These are phyloP conservation scores for Margaritifera margaritifera DNA, from an alignment of 2,888 invertebrate genomes.

Conservation along the genomic window DNA sequence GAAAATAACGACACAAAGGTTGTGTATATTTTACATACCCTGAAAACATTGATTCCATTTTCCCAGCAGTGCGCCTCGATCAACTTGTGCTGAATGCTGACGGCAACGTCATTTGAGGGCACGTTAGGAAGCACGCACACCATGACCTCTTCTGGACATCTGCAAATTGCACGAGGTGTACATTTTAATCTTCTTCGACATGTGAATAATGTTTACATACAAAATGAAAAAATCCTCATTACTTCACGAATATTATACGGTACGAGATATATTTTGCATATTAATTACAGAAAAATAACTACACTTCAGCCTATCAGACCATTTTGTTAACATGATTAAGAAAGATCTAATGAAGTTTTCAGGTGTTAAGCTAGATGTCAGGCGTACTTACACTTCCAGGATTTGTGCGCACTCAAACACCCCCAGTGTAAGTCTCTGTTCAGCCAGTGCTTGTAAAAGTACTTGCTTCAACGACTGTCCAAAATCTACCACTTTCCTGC, in stretches of 20 bases:
- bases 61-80: conserved; percentile 69
- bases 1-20: background rate
- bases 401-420: conserved; percentile 62
- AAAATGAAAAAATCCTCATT: too few relatives aligned
- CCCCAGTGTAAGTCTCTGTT: conserved; percentile 55
- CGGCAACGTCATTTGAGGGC: conserved; percentile 39
- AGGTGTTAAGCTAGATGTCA: background rate
- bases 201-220: too few relatives aligned
- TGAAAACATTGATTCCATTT: conserved; percentile 59
- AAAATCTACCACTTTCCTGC: conserved; percentile 30
- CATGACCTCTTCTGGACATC: conserved; percentile 63
- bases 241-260: too few relatives aligned
- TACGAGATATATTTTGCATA: too few relatives aligned
- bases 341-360: background rate
- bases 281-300: too few relatives aligned
- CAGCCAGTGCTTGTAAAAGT: conserved; percentile 32
- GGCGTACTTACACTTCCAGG: conserved; percentile 51
- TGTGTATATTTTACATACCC: conserved; percentile 40
- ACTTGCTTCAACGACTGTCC: conserved; percentile 39
- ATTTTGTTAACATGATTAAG: background rate
- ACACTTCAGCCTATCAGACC: too few relatives aligned
- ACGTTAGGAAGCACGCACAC: conserved; percentile 61
- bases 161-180: conserved; percentile 22
- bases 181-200: background rate
- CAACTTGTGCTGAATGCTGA: conserved; percentile 65